Percentiles rank a stretch among this genome's conserved stretches.
phyloP scores from a whole-genome alignment of 1,140 invertebrate species.

The Drosophila nasuta region DNA sequence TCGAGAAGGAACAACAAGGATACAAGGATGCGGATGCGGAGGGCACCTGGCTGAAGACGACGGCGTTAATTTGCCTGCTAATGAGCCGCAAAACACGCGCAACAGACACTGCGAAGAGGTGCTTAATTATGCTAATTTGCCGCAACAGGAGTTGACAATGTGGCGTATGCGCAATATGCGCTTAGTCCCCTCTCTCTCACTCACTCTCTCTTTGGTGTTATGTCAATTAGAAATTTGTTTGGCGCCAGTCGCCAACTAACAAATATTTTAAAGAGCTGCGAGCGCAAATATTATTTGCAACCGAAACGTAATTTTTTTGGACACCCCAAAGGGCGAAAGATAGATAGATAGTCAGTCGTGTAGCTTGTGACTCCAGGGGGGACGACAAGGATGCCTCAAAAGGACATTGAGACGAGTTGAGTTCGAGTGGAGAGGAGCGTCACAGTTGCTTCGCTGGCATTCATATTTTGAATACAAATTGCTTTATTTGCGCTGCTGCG shows the following conservation, averaged over 20 bases:
- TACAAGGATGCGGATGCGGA: not conserved
- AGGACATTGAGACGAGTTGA: slow-evolving; percentile 25
- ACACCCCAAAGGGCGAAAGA: slow-evolving; percentile 17
- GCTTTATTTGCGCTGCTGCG: slow-evolving; percentile 83
- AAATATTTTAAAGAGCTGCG: slow-evolving; percentile 30
- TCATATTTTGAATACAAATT: slow-evolving; percentile 85
- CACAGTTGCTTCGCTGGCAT: slow-evolving; percentile 70
- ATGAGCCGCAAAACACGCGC: slow-evolving; percentile 71
- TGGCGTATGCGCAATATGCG: slow-evolving; percentile 56
- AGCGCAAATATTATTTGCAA: slow-evolving; percentile 51
- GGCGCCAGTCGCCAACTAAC: slow-evolving; percentile 61
- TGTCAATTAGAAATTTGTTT: slow-evolving; percentile 29
- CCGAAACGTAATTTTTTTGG: slow-evolving; percentile 43
- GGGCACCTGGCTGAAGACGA: slow-evolving; percentile 55
- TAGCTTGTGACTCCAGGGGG: not conserved
- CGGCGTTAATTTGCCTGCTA: slow-evolving; percentile 76
- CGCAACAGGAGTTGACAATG: slow-evolving; percentile 27
- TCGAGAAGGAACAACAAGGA: slow-evolving; percentile 27
- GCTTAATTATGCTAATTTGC: slow-evolving; percentile 74
- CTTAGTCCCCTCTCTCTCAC: slow-evolving; percentile 2
- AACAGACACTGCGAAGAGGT: slow-evolving; percentile 22
- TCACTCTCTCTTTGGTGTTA: not conserved
- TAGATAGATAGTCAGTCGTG: not conserved
- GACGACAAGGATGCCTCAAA: slow-evolving; percentile 8
- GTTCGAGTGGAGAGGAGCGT: slow-evolving; percentile 15